These are phyloP conservation scores for Euthynnus affinis DNA, from an alignment of 2,797 vertebrate genomes.

Conservation along the genomic window DNA sequence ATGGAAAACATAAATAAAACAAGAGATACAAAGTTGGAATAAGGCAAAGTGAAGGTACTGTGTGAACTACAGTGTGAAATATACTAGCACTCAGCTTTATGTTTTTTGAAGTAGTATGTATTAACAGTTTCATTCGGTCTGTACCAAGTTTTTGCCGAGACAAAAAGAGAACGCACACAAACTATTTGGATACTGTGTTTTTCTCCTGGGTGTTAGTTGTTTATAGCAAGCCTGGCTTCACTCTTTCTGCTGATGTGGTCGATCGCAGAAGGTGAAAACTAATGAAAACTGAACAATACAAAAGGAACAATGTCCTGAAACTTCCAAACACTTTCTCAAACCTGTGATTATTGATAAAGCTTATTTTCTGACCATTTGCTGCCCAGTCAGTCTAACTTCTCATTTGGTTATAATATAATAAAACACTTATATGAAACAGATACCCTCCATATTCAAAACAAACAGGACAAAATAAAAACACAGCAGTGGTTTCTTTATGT, in stretches of 20 bases:
- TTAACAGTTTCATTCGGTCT: constrained; percentile 26
- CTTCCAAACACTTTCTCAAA: constrained; percentile 1
- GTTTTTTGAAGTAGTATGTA: constrained; percentile 18
- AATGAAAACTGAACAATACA: constrained; percentile 29
- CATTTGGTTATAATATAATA: constrained; percentile 74
- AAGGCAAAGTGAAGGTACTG: constrained; percentile 70
- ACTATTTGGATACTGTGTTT: no score
- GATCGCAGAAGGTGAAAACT: constrained; percentile 10
- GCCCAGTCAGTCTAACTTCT: constrained; percentile 46
- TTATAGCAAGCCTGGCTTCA: constrained; percentile 12
- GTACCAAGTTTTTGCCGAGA: constrained; percentile 26
- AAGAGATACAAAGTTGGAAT: constrained; percentile 35
- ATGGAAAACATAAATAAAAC: constrained; percentile 17
- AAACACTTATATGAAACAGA: constrained; percentile 64
- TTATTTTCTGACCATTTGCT: constrained; percentile 60
- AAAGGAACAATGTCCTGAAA: constrained; percentile 15
- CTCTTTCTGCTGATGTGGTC: not conserved
- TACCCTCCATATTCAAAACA: constrained; percentile 56
- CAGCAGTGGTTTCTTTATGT: constrained; percentile 62
- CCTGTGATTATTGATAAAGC: constrained; percentile 63
- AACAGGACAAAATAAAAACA: constrained; percentile 59
- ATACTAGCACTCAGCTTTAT: constrained; percentile 24
- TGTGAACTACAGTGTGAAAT: constrained; percentile 45
- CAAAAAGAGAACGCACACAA: constrained; percentile 28
- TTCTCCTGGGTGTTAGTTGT: constrained; percentile 15